Base-by-base conservation (phyloP, 2,113 vertebrate genomes). In the Dromiciops gliroides region DNA sequence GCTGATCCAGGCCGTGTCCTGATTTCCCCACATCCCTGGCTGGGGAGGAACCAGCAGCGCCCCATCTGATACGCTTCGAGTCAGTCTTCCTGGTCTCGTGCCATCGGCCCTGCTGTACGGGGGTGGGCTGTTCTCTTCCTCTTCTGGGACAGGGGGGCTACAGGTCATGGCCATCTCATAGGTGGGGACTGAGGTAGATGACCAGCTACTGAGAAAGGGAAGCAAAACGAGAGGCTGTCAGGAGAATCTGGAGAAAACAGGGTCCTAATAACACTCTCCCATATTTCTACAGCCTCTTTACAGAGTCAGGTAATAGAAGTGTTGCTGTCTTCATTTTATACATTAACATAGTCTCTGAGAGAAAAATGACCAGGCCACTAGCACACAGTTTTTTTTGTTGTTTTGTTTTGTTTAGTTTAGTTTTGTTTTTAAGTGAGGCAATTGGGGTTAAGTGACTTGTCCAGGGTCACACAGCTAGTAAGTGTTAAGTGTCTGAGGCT, bases 91-190 rank as follows among this genome's bases (percentile, higher is more conserved):
- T 48, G 94, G 90, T 23, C 37, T 44, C 19, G 0, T 1, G n/a
- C 67, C 67, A 23, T 44, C 8, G 0, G 97, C 95, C 11, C 89
- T 49, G 1, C 97, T 23, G 90, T 97, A 97, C 0, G 92, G 49
- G 0, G 98, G 96, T 0, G 95, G 95, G 0, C 37, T 92, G 11
- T 0, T 91, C 92, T 96, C 95, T 16, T 97, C 98, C 28, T 97
- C 96, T 94, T 98, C 98, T 0, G 22, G 90, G 0, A 94, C 94
- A 47, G 97, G 97, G 0, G 97, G 98, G 10, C 97, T 95, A 60
- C 97, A 98, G 95, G 3, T 93, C 97, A 98, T 49, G 0, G 98
- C 98, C 96, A 99, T 98, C 90, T 98, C 98, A 0, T 98, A 98
- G n/a, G 98, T 98, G 51, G 98, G 98, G 47, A 98, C 93, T 23